phyloP scores from a whole-genome alignment of 2,113 vertebrate genomes.

The Pampusana beccarii region DNA sequence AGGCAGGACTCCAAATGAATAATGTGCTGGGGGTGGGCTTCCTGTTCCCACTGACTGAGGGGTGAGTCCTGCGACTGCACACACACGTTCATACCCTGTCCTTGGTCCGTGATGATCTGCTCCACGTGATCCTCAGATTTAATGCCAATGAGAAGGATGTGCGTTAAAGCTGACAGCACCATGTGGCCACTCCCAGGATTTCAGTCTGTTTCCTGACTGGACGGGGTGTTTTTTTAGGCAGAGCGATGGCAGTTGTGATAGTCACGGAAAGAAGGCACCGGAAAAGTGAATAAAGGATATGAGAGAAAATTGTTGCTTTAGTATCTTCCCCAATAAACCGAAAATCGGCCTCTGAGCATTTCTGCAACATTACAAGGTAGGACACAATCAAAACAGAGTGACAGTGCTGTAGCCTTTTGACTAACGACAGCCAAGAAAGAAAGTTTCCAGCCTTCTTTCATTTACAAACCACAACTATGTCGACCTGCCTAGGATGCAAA shows the following conservation, averaged over 20 bases:
- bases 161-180: not conserved
- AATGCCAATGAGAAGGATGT: not conserved
- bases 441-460: not conserved
- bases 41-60: not conserved
- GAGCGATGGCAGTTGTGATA: not conserved
- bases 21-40: not conserved
- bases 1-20: not conserved
- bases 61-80: not conserved
- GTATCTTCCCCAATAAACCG: not conserved
- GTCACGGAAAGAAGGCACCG: not conserved
- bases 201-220: not conserved
- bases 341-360: not conserved
- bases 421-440: not conserved
- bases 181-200: not conserved
- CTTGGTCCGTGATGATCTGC: not conserved
- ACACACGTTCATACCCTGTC: not conserved
- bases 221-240: not conserved
- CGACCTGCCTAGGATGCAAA: not conserved
- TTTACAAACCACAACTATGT: not conserved
- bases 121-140: not conserved
- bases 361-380: not conserved
- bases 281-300: not conserved
- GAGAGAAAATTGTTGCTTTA: not conserved
- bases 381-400: not conserved
- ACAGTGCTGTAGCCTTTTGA: rapidly evolving